Conservation (phyloP, 2,113 vertebrate genomes). For the Thamnaconus septentrionalis region DNA sequence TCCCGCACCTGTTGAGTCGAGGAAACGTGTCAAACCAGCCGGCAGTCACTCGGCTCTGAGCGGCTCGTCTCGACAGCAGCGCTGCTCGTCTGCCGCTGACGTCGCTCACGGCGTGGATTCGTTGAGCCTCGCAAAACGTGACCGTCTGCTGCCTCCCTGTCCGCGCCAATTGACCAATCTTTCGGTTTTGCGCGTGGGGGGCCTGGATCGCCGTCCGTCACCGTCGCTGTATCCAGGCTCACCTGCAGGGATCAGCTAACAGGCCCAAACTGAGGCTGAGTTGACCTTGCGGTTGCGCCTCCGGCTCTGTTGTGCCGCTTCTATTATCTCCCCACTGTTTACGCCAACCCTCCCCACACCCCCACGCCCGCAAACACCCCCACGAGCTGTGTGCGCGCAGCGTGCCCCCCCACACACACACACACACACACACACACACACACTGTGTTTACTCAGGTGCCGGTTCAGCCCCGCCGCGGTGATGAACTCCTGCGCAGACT, state of each 20-base stretch:
- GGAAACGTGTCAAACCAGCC: no score
- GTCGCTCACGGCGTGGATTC: no score
- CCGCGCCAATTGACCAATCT: no score
- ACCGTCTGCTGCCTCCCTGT: no score
- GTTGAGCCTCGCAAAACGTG: no score
- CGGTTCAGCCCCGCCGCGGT: conserved; percentile 72
- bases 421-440: conserved; percentile 47
- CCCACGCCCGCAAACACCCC: conserved; percentile 9
- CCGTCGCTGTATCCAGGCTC: background rate
- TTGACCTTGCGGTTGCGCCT: conserved; percentile 35
- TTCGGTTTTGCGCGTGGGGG: no score
- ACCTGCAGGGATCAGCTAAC: background rate
- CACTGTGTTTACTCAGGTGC: conserved; percentile 87
- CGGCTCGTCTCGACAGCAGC: no score
- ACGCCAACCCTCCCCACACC: background rate
- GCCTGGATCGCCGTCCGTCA: background rate
- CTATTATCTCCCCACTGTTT: conserved; percentile 55
- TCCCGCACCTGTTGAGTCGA: no score
- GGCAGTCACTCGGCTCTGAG: no score
- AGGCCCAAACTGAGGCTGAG: conserved; percentile 2
- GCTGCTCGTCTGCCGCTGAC: no score
- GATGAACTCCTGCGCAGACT: conserved; percentile 95
- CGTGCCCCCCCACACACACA: conserved; percentile 46
- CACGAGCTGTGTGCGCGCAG: conserved; percentile 14
- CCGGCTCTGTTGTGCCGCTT: conserved; percentile 35